A percentile compares a stretch with the other conserved stretches of the same genome.
These are phyloP conservation scores for Pseudopipra pipra DNA, from an alignment of 2,113 vertebrate species.

Conservation along the genomic window DNA sequence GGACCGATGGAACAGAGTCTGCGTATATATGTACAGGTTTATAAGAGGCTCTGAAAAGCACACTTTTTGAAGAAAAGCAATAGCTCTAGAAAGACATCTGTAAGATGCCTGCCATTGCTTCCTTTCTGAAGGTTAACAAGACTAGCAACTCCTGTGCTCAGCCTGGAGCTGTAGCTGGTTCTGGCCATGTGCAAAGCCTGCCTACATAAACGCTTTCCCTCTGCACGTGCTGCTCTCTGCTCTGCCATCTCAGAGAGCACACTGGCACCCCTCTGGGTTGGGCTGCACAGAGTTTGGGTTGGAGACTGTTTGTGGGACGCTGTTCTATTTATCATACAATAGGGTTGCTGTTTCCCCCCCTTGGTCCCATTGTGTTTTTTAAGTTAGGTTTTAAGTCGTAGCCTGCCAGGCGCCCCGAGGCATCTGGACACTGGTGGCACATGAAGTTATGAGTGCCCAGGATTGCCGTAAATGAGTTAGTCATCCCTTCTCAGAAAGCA, in stretches of 20 bases:
- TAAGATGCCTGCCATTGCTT: background rate
- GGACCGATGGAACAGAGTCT: too few species aligned
- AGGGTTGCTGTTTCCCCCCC: background rate
- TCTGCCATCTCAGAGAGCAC: background rate
- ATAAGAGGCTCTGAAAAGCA: background rate
- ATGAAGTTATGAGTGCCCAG: conserved; percentile 20
- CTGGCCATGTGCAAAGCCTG: background rate
- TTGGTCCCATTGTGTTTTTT: background rate
- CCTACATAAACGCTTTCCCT: background rate
- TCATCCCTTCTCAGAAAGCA: conserved; percentile 47
- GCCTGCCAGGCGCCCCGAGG: background rate
- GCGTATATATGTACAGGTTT: background rate
- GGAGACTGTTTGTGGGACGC: background rate
- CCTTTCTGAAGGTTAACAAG: background rate
- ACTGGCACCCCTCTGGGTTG: background rate
- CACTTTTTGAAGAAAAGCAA: background rate
- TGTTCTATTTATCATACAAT: conserved; percentile 4
- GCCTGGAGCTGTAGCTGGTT: background rate
- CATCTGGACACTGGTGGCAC: conserved; percentile 19
- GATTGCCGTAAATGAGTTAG: background rate
- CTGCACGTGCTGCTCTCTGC: background rate
- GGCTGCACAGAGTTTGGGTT: background rate
- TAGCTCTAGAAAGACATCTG: background rate
- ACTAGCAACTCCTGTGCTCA: background rate
- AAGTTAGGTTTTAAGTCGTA: background rate